phyloP scores from a whole-genome alignment of 2,888 invertebrate genomes.

The Sericinus montela region DNA sequence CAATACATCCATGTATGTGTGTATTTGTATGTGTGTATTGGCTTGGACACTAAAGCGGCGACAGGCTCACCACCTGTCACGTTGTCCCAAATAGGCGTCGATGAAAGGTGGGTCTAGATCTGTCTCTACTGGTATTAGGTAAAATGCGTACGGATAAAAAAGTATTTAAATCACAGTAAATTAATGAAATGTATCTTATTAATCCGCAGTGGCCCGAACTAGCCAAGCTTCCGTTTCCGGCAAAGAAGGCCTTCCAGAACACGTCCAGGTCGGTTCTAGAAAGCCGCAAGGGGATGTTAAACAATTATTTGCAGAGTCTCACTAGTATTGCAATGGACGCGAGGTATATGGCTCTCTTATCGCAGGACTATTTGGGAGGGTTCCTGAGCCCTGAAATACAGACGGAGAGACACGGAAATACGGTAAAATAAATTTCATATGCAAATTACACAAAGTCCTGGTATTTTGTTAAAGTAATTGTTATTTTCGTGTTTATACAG shows the following conservation, averaged over 20 bases:
- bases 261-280: conserved; percentile 92
- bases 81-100: too few relatives aligned
- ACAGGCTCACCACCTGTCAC: too few relatives aligned
- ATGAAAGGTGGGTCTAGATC: too few relatives aligned
- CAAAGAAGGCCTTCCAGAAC: conserved; percentile 96
- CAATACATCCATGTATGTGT: too few relatives aligned
- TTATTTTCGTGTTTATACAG: conserved; percentile 43
- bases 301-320: conserved; percentile 87
- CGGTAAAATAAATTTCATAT: conserved; percentile 33
- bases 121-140: too few relatives aligned
- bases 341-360: conserved; percentile 57
- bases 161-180: too few relatives aligned
- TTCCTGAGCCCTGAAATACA: conserved; percentile 69
- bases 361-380: conserved; percentile 63
- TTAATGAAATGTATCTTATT: neutral
- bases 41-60: too few relatives aligned
- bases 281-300: conserved; percentile 88
- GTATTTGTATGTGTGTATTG: too few relatives aligned
- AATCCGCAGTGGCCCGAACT: conserved; percentile 85
- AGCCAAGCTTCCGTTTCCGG: conserved; percentile 89
- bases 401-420: conserved; percentile 62
- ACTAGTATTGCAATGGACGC: conserved; percentile 56
- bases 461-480: too few relatives aligned
- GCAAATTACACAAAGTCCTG: too few relatives aligned
- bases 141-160: too few relatives aligned